Base-by-base conservation (phyloP, 2,888 invertebrate species). In the Zelleria hepariella region DNA sequence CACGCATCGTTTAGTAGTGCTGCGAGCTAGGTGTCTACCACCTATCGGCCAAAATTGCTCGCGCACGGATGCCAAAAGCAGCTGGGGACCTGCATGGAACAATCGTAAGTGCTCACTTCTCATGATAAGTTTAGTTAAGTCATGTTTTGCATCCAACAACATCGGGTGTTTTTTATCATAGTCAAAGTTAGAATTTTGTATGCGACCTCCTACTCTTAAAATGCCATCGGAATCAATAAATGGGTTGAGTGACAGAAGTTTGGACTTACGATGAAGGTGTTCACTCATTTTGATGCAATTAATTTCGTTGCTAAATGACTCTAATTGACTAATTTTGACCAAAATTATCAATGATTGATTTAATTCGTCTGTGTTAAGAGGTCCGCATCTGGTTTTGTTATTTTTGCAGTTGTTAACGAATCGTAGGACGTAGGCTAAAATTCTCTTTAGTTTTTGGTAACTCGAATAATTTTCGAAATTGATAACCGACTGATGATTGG, bases 401-500 rank as follows among this genome's bases (percentile, higher is more conserved):
- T 49, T 58, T 27, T 27, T 49, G 20, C 25, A 52, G 25, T 58
- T 59, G 18, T 59, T 52, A 18, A 53, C 47, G 25, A 58, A 58
- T 42, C 60, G n/a, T 10, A 59, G 51, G 1, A 63, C 47, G 47
- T 61, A 62, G 0, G 63, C 60, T 47, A 60, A 61, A 27, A 27
- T 51, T 42, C 62, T 47, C 18, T 65, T 49, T 57, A 65, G 10
- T 58, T 53, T 59, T 7, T 4, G 26, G 5, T 56, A 51, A 15
- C 49, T 56, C 6, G 63, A 65, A 54, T 49, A 60, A 20, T 58
- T 62, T 32, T 61, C 49, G 24, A 65, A 59, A 0, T 56, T 8
- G 0, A 59, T 42, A 32, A 60, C 2, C n/a, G n/a, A n/a, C n/a
- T n/a, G n/a, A n/a, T n/a, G n/a, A n/a, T n/a, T n/a, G n/a, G n/a